Percentiles rank a stretch among this genome's conserved stretches.
Evolutionary conservation across 2,888 invertebrate genomes (phyloP).

Genomic region (Plutella xylostella): DNA sequence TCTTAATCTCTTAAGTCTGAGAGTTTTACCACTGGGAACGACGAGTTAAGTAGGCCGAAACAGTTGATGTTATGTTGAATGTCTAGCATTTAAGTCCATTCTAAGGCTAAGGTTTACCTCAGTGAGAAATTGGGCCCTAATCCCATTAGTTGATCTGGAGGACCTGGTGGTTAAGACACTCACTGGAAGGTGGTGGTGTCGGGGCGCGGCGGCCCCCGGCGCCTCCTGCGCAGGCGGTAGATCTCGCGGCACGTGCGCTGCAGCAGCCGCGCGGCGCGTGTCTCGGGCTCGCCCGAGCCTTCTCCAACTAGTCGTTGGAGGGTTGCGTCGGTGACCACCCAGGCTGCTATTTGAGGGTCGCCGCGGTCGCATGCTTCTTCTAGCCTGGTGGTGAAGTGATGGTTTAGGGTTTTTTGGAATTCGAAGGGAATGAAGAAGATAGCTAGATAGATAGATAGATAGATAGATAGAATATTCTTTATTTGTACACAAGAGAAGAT

Average conservation of each 20-base stretch:
- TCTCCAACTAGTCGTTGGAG: conserved; percentile 76
- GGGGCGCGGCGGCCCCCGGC: conserved; percentile 88
- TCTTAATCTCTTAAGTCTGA: too few relatives aligned
- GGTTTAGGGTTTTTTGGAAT: background rate
- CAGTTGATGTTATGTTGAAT: too few relatives aligned
- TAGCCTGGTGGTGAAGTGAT: conserved; percentile 69
- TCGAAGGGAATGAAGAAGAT: too few relatives aligned
- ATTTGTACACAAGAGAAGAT: too few relatives aligned
- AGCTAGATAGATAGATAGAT: too few relatives aligned
- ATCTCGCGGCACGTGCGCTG: conserved; percentile 92
- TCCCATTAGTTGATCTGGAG: too few relatives aligned
- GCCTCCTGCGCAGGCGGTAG: conserved; percentile 87
- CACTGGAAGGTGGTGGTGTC: conserved; percentile 94
- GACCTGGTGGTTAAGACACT: conserved; percentile 59
- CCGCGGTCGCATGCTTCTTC: conserved; percentile 88
- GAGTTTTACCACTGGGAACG: too few relatives aligned
- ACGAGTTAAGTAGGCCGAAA: too few relatives aligned
- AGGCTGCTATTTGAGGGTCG: conserved; percentile 84
- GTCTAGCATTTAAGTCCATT: too few relatives aligned
- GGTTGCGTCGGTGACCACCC: conserved; percentile 89
- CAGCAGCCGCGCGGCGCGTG: conserved; percentile 83
- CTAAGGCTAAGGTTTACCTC: too few relatives aligned
- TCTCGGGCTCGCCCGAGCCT: conserved; percentile 40
- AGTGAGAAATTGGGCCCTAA: too few relatives aligned
- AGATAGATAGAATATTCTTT: too few relatives aligned